Evolutionary conservation across 2,797 vertebrate genomes (phyloP), one percentile per base, ranked within the genome.

Genomic region (Falco peregrinus): DNA sequence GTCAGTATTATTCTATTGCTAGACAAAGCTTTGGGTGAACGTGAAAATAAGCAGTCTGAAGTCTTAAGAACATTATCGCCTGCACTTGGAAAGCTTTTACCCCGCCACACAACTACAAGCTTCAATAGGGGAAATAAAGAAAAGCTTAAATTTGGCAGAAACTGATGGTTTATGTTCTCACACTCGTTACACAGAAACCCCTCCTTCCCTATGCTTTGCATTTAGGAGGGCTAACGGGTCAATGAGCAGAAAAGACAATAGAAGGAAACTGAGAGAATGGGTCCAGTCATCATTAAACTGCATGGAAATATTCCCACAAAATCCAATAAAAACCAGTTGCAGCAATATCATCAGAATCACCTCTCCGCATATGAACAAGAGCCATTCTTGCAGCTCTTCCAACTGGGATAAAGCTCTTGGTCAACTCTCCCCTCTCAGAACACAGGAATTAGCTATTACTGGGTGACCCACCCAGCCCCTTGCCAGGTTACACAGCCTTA

Each of bases 131-230:
- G 47, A 95, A 95, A 87, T 88, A 71, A 95, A 95, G 83, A 93
- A 95, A 90, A 91, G 89, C 90, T 84, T 84, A 83, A 73, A 87
- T 82, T 84, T 94, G 90, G 94, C 96, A 95, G 96, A 95, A 95
- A 86, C 47, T 2, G 28, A 47, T 29, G 33, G 70, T 70, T 95
- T 93, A 80, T 53, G 57, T 95, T 95, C 96, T 95, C 93, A 96
- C 93, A 95, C 64, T 94, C 2, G 0, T 87, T 82, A 94, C 56
- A 79, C 70, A 94, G 80, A 95, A 95, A 84, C 60, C 59, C 21
- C 69, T 90, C 91, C 68, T 92, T 95, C 70, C 71, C 60, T 45
- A 41, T 59, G 74, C 65, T 94, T 50, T 93, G 86, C 86, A 89
- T 89, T 93, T 93, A 57, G 39, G 59, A 81, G 50, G 92, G 61